Percentiles rank a stretch among this genome's conserved stretches.
phyloP scores from a whole-genome alignment of 2,797 vertebrate genomes.

The Sebastiscus albofasciatus region DNA sequence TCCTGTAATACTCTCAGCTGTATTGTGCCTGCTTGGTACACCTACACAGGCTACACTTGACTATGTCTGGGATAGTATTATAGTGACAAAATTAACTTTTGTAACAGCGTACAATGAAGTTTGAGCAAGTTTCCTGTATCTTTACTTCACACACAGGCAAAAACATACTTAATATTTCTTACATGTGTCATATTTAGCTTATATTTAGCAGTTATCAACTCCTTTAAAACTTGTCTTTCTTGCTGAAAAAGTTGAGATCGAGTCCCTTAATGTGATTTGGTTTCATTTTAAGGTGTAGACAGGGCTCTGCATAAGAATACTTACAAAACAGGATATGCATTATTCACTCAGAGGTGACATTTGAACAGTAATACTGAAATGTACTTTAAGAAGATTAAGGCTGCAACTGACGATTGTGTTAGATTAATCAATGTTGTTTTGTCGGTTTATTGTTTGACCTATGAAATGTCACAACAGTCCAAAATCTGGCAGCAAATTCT shows the following conservation, averaged over 20 bases:
- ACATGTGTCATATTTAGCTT: background rate
- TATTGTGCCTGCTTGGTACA: background rate
- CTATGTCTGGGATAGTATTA: background rate
- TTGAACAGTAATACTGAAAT: background rate
- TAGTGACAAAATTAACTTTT: background rate
- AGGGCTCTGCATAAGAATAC: too few species aligned
- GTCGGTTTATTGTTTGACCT: background rate
- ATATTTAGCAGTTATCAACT: background rate
- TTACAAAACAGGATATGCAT: background rate
- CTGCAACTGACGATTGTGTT: background rate
- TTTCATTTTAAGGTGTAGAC: background rate
- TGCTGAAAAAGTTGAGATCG: background rate
- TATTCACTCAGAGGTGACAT: background rate
- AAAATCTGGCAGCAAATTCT: background rate
- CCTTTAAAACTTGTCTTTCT: background rate
- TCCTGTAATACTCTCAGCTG: constrained; percentile 55
- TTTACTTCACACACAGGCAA: background rate
- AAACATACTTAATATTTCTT: background rate
- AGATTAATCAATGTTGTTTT: background rate
- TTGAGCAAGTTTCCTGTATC: background rate
- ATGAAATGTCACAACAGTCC: background rate
- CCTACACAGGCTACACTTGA: too few species aligned
- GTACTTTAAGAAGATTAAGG: background rate
- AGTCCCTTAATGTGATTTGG: background rate
- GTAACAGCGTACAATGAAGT: background rate